phyloP scores from a whole-genome alignment of 2,797 vertebrate genomes.

The Meriones psammophilus region DNA sequence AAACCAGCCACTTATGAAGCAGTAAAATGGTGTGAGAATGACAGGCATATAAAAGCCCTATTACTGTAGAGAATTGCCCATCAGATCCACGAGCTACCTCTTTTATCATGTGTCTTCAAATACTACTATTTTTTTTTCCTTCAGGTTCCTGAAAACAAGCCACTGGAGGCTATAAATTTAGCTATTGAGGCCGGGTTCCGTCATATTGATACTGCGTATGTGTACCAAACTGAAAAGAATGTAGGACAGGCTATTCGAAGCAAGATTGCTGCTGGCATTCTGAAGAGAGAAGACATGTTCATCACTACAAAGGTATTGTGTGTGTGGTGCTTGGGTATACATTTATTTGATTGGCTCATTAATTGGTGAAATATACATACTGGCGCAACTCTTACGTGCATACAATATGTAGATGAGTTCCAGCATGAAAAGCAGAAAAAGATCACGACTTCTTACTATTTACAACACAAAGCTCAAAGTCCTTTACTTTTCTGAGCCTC shows the following conservation, averaged over 20 bases:
- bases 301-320: conserved; percentile 88
- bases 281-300: conserved; percentile 89
- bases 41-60: background rate
- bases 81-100: background rate
- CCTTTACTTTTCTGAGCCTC: background rate
- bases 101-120: background rate
- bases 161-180: conserved; percentile 78
- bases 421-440: background rate
- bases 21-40: background rate
- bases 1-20: background rate
- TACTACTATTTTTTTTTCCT: conserved; percentile 55
- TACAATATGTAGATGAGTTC: background rate
- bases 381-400: background rate
- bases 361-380: background rate
- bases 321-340: background rate
- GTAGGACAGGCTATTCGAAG: conserved; percentile 83
- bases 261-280: conserved; percentile 84
- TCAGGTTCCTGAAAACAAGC: conserved; percentile 79
- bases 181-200: conserved; percentile 87
- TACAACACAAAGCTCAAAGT: background rate
- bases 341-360: background rate
- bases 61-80: background rate
- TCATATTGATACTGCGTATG: conserved; percentile 87
- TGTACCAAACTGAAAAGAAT: conserved; percentile 88
- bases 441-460: background rate